Percentiles rank a stretch among this genome's conserved stretches.
These are phyloP conservation scores for Euproctis similis DNA, from an alignment of 2,888 invertebrate species.

Conservation along the genomic window DNA sequence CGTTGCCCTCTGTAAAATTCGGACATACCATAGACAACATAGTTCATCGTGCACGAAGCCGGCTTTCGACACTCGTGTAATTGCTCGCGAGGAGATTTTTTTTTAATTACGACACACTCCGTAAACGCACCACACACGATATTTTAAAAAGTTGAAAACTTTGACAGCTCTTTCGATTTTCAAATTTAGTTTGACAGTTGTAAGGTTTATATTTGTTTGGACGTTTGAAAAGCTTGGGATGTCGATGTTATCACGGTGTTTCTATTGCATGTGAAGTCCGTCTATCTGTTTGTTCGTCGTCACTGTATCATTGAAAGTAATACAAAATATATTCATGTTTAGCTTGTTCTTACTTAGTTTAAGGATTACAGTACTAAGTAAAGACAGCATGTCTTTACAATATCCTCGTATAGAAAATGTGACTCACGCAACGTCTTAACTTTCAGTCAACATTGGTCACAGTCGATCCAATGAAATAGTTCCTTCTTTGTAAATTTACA, in stretches of 20 bases:
- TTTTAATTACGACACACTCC: conserved; percentile 40
- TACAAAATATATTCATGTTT: too few species aligned
- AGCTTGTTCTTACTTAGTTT: too few species aligned
- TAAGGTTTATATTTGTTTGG: conserved; percentile 10
- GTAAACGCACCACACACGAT: conserved; percentile 29
- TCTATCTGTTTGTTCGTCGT: conserved; percentile 32
- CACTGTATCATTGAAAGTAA: conserved; percentile 26
- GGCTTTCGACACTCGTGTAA: conserved; percentile 30
- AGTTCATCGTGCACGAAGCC: conserved; percentile 29
- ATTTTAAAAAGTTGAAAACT: conserved; percentile 17
- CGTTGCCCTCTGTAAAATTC: conserved; percentile 35
- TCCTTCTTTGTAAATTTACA: conserved; percentile 18
- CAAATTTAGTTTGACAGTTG: accelerated
- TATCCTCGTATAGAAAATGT: too few species aligned
- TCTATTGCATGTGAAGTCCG: conserved; percentile 31
- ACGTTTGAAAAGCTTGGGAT: conserved; percentile 10
- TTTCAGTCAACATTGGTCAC: too few species aligned
- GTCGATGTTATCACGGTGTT: conserved; percentile 32
- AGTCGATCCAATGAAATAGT: conserved; percentile 10
- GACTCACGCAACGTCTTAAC: too few species aligned
- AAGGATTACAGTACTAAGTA: too few species aligned
- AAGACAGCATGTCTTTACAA: too few species aligned
- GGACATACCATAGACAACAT: conserved; percentile 28
- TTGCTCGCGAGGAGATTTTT: conserved; percentile 31
- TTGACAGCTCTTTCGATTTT: neutral